These are phyloP conservation scores for Anthopleura xanthogrammica DNA, from an alignment of 92 coral and sea anemone species.

Conservation along the genomic window DNA sequence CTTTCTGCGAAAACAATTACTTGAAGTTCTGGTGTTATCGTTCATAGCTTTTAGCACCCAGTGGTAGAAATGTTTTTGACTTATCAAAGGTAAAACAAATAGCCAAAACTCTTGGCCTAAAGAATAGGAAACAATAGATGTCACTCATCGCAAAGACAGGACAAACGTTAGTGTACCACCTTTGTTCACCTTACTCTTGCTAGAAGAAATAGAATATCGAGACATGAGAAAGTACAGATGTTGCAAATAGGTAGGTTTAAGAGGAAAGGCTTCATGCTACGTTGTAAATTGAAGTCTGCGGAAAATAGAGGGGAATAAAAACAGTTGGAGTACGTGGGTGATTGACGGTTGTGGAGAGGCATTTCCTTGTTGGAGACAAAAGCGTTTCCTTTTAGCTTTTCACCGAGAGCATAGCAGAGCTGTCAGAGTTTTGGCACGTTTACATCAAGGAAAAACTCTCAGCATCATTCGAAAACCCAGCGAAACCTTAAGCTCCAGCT, in stretches of 20 bases:
- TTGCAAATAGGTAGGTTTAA: too few relatives aligned
- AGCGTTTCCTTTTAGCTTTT: conserved; percentile 11
- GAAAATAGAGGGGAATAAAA: background rate
- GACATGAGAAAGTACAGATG: background rate
- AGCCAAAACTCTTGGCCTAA: conserved; percentile 23
- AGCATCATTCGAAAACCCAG: background rate
- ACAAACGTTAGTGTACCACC: conserved; percentile 19
- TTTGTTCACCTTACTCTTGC: conserved; percentile 7
- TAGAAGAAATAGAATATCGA: background rate
- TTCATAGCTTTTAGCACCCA: conserved; percentile 22
- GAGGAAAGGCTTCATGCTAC: background rate
- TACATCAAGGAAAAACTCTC: background rate
- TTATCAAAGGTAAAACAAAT: conserved; percentile 14
- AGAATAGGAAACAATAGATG: conserved; percentile 36
- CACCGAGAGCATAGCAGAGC: conserved; percentile 18
- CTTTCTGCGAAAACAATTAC: conserved; percentile 31
- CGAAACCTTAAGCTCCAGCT: background rate
- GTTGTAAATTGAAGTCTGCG: background rate
- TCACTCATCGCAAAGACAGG: conserved; percentile 31
- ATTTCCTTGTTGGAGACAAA: conserved; percentile 32
- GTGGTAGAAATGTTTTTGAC: background rate
- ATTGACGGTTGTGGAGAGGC: conserved; percentile 21
- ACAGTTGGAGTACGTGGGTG: conserved; percentile 15
- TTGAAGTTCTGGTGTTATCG: conserved; percentile 16
- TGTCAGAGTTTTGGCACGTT: conserved; percentile 23